Evolutionary conservation across 2,888 invertebrate species (phyloP).

Genomic region (Papilio demoleus): DNA sequence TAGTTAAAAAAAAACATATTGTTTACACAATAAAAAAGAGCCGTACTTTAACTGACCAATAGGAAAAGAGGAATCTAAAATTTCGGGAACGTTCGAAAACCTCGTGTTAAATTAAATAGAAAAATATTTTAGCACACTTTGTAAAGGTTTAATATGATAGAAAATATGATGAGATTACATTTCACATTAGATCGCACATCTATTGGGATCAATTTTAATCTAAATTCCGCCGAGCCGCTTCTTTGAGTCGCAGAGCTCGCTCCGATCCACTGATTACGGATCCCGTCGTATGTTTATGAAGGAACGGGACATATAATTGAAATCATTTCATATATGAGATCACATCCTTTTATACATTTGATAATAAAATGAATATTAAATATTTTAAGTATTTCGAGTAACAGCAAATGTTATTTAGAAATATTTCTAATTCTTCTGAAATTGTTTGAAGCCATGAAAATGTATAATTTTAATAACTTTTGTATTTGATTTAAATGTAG

Average conservation of each 20-base stretch:
- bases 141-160: constrained; percentile 16
- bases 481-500: not conserved
- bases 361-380: constrained; percentile 20
- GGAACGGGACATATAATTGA: constrained; percentile 44
- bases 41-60: no score
- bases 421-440: not conserved
- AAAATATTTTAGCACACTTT: constrained; percentile 8
- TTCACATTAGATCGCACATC: constrained; percentile 71
- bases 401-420: not conserved
- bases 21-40: not conserved
- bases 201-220: constrained; percentile 74
- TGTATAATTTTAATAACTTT: not conserved
- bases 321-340: constrained; percentile 21
- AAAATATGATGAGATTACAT: constrained; percentile 47
- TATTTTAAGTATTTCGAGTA: not conserved
- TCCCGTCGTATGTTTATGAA: constrained; percentile 58
- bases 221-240: constrained; percentile 69
- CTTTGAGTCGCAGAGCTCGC: constrained; percentile 56
- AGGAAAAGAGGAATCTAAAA: no score
- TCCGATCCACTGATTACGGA: constrained; percentile 48
- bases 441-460: not conserved
- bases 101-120: not conserved
- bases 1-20: not conserved
- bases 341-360: not conserved
- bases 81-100: not conserved